These are phyloP conservation scores for Eremobia ochroleuca DNA, from an alignment of 2,888 invertebrate genomes.

Conservation along the genomic window DNA sequence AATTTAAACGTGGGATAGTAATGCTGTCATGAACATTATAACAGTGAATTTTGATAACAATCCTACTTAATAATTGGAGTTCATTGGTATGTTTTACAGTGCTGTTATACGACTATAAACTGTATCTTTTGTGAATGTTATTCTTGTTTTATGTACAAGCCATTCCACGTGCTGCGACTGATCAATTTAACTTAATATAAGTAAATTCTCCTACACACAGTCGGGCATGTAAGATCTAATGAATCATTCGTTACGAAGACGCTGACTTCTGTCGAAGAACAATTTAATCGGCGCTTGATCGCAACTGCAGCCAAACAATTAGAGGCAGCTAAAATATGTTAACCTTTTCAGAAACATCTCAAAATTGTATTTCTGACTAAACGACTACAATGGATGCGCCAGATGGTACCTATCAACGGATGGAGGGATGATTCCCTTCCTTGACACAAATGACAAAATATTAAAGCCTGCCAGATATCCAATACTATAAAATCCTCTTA, in stretches of 20 bases:
- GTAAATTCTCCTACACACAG: neutral
- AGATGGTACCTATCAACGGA: neutral
- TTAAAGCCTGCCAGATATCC: slow-evolving; percentile 21
- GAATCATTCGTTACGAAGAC: neutral
- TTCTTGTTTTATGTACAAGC: slow-evolving; percentile 5
- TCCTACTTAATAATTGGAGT: slow-evolving; percentile 8
- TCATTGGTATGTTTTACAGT: slow-evolving; percentile 19
- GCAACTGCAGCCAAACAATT: neutral
- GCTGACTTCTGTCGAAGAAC: too few relatives aligned
- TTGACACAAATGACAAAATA: neutral
- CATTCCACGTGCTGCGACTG: neutral
- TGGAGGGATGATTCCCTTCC: neutral
- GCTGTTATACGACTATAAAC: slow-evolving; percentile 16
- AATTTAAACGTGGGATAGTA: slow-evolving; percentile 46
- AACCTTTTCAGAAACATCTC: neutral
- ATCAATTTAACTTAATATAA: neutral
- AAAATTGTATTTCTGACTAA: neutral
- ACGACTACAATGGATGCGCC: neutral
- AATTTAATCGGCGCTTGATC: neutral
- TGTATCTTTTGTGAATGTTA: slow-evolving; percentile 13
- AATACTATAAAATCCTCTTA: slow-evolving; percentile 2
- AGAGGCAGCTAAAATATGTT: neutral
- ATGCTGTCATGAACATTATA: slow-evolving; percentile 39
- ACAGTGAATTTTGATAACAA: slow-evolving; percentile 47
- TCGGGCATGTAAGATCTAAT: neutral